Base-by-base conservation (phyloP, 1,140 invertebrate species). In the Temnothorax curvispinosus region DNA sequence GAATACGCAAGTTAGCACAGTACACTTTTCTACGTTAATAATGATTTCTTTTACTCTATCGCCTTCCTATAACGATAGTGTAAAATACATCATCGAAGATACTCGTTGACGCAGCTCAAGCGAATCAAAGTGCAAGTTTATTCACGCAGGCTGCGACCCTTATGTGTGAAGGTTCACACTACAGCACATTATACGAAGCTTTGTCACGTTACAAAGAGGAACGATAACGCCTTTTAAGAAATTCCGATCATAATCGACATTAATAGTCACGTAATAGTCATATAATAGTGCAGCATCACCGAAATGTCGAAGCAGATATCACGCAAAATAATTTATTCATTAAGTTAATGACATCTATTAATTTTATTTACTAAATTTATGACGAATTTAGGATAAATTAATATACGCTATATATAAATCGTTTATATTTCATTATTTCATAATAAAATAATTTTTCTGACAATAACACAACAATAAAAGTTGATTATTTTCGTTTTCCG, bases 91-190 rank as follows among this genome's bases (percentile, higher is more conserved):
- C 47, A 69, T 80, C 32, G 21, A 32, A 71, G 78, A 81, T 81
- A 71, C 32, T 9, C 64, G 18, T 54, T 56, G 50, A n/a, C 7
- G 78, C 50, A 71, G 7, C 32, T 50, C 64, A 56, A 71, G 64
- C 38, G 78, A 56, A 71, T 81, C 65, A 81, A 81, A 81, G 65
- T 81, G 65, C 78, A 81, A 71, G 65, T 71, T 71, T 81, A 71
- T 69, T 80, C 64, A 71, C 64, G 78, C 50, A 71, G 35, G 1
- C 38, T 38, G 21, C 54, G 54, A 81, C 38, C 78, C 77, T 81
- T 58, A 65, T 32, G 71, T 81, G 77, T 86, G 13, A 86, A 71
- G 78, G 38, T 60, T 44, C 75, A 80, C 56, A 65, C 74, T 76
- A 64, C 52, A 27, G 41, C n/a, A 75, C n/a, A 75, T 62, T 62